Base-by-base conservation (phyloP, 2,113 vertebrate species). In the Limnothrissa miodon region DNA sequence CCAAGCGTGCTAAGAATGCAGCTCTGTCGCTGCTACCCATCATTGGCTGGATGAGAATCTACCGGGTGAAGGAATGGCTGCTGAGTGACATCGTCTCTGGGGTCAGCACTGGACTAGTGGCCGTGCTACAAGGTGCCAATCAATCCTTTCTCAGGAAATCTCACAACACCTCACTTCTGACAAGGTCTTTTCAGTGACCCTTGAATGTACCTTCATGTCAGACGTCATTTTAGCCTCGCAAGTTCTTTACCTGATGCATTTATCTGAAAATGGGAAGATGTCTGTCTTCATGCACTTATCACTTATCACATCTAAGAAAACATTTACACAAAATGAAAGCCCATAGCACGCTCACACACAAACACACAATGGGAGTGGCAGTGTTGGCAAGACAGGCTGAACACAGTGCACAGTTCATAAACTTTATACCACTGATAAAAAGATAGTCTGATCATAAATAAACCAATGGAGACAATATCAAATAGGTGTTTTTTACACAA, bases 91-190 rank as follows among this genome's bases (percentile, higher is more conserved):
- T 99, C 0, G 91, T 99, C 88, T 98, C 98, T 0, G 98, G 98
- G 1, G 56, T 99, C 90, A 99, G 96, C 90, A 99, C 98, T 0
- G 98, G 98, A 70, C 92, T 99, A 0, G 98, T 99, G n/a, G 93
- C 96, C 17, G 96, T 99, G 25, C 91, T 99, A 36, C 98, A 99
- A 96, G 98, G 98, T 99, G n/a, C n/a, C n/a, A 92, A 92, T 36
- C 17, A 74, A 33, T 1, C 29, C 33, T 10, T 13, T 4, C 15
- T 4, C 1, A 0, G 5, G 11, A 2, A 15, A 74, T 74, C 66
- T 13, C 13, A 25, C 59, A 2, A 25, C 59, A 2, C 7, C 5
- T 25, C 59, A 29, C 59, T 25, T 25, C 8, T 5, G 25, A 42
- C 2, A 25, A 66, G n/a, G 10, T n/a, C n/a, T n/a, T n/a, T n/a